A percentile compares a stretch with the other conserved stretches of the same genome.
Evolutionary conservation across 2,113 vertebrate genomes (phyloP).

Genomic region (Xenus cinereus): DNA sequence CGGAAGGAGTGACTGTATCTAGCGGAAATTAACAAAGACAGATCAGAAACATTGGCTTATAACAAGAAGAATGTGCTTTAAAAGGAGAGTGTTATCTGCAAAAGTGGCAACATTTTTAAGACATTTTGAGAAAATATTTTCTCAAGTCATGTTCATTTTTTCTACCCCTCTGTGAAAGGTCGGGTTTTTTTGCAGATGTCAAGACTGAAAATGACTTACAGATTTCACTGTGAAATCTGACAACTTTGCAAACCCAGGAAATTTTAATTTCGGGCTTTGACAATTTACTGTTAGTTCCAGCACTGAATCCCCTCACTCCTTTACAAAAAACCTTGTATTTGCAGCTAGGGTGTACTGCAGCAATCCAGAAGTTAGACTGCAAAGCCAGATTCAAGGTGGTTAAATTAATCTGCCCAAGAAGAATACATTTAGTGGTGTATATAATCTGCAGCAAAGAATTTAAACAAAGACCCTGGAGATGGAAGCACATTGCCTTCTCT

Average conservation of each 20-base stretch:
- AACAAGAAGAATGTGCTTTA: neutral
- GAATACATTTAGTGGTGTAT: neutral
- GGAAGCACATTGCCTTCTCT: neutral
- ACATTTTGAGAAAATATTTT: neutral
- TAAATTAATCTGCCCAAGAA: neutral
- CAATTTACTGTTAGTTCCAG: neutral
- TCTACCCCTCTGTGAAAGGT: neutral
- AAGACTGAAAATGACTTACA: neutral
- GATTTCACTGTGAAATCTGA: neutral
- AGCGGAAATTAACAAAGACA: neutral
- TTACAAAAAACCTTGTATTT: neutral
- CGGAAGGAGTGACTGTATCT: neutral
- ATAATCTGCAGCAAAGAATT: constrained; percentile 1
- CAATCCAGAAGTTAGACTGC: neutral
- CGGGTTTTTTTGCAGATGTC: neutral
- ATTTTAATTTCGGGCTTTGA: neutral
- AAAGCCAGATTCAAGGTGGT: neutral
- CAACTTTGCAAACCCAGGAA: neutral
- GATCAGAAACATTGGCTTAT: neutral
- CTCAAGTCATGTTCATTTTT: neutral
- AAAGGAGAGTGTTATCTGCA: neutral
- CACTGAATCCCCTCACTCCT: neutral
- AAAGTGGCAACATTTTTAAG: neutral
- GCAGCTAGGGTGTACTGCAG: neutral
- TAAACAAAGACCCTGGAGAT: constrained; percentile 19